A percentile compares a stretch with the other conserved stretches of the same genome.
phyloP scores from a whole-genome alignment of 2,113 vertebrate genomes.

The Vireo altiloquus region DNA sequence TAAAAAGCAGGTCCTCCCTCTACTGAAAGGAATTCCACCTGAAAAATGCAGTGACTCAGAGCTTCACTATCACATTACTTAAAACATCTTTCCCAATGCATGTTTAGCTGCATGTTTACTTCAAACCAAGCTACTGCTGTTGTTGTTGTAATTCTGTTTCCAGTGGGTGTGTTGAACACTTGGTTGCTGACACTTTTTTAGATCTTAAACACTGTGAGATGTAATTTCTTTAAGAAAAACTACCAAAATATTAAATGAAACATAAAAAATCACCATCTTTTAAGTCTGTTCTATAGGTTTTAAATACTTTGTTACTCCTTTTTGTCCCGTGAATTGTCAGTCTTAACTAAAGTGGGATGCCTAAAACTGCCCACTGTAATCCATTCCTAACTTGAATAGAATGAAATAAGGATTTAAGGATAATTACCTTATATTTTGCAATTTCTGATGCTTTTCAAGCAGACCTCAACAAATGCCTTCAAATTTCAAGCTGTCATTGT shows the following conservation, averaged over 20 bases:
- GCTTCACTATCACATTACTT: not conserved
- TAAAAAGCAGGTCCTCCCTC: not conserved
- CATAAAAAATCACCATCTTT: not conserved
- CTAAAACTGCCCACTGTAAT: not conserved
- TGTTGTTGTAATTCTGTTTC: not conserved
- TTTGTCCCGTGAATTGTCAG: not conserved
- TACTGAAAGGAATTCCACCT: not conserved
- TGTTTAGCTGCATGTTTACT: not conserved
- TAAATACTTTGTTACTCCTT: not conserved
- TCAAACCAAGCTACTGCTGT: not conserved
- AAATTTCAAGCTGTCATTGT: not conserved
- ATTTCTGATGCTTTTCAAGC: not conserved
- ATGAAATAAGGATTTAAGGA: not conserved
- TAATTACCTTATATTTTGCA: not conserved
- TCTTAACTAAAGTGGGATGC: not conserved
- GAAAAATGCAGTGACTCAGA: not conserved
- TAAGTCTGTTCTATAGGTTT: not conserved
- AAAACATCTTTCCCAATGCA: not conserved
- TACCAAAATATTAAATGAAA: not conserved
- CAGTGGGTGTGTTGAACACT: not conserved
- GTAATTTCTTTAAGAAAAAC: not conserved
- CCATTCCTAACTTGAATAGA: not conserved
- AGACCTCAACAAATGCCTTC: not conserved
- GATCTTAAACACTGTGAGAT: not conserved
- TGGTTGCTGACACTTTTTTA: not conserved